A percentile compares a stretch with the other conserved stretches of the same genome.
Evolutionary conservation across 2,888 invertebrate species (phyloP).

Genomic region (Timandra comae): DNA sequence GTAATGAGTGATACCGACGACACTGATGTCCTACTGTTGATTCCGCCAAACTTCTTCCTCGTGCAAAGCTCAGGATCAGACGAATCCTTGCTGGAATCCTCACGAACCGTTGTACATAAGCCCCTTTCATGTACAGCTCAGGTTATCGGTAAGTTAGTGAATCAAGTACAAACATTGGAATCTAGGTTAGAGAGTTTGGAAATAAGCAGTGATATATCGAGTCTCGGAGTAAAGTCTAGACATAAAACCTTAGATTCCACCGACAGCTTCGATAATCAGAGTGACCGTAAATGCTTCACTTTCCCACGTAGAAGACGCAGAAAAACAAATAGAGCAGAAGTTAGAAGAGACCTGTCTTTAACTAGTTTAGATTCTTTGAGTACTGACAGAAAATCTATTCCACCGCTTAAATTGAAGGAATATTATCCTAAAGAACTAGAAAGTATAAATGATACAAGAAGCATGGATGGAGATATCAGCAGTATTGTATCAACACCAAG

Average conservation of each 20-base stretch:
- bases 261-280: slow-evolving; percentile 49
- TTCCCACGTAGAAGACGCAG: slow-evolving; percentile 60
- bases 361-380: slow-evolving; percentile 47
- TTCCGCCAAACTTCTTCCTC: slow-evolving; percentile 85
- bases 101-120: slow-evolving; percentile 65
- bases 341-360: slow-evolving; percentile 41
- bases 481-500: slow-evolving; percentile 65
- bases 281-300: slow-evolving; percentile 56
- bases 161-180: slow-evolving; percentile 79
- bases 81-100: slow-evolving; percentile 58
- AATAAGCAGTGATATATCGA: slow-evolving; percentile 47
- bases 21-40: slow-evolving; percentile 86
- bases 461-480: slow-evolving; percentile 70
- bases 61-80: slow-evolving; percentile 78
- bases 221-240: slow-evolving; percentile 29
- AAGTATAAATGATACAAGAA: slow-evolving; percentile 24
- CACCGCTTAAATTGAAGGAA: slow-evolving; percentile 34
- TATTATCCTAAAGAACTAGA: slow-evolving; percentile 10
- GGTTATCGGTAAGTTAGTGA: slow-evolving; percentile 74
- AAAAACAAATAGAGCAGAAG: slow-evolving; percentile 35
- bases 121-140: slow-evolving; percentile 66
- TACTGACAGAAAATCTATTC: slow-evolving; percentile 27
- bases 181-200: slow-evolving; percentile 67
- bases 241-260: slow-evolving; percentile 43
- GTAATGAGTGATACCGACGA: slow-evolving; percentile 82